phyloP scores from a whole-genome alignment of 2,113 vertebrate genomes.

The Balaeniceps rex region DNA sequence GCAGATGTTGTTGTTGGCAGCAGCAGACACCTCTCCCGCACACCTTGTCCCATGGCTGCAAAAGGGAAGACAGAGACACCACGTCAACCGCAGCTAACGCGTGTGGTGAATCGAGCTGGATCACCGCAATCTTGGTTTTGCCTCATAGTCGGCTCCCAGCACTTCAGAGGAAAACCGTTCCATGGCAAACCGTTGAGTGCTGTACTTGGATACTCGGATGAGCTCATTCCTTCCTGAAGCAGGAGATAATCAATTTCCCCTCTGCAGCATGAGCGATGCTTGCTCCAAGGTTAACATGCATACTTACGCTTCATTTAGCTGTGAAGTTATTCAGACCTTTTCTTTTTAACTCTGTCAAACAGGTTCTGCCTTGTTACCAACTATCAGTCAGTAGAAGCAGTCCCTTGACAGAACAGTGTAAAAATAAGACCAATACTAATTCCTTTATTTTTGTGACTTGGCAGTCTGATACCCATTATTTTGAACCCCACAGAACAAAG shows the following conservation, averaged over 20 bases:
- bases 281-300: neutral
- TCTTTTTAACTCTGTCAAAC: neutral
- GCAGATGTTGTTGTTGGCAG: slow-evolving; percentile 98
- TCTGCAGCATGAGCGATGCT: neutral
- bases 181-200: neutral
- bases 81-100: neutral
- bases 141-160: neutral
- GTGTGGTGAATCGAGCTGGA: accelerated
- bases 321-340: neutral
- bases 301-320: neutral
- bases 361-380: neutral
- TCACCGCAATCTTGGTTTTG: accelerated
- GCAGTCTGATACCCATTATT: neutral
- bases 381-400: neutral
- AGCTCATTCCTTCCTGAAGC: neutral
- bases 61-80: slow-evolving; percentile 10
- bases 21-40: slow-evolving; percentile 96
- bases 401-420: neutral
- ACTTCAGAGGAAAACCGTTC: neutral
- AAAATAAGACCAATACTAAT: neutral
- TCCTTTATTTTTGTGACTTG: neutral
- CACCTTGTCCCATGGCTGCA: slow-evolving; percentile 94
- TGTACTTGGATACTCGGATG: neutral
- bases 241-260: neutral
- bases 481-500: neutral